A percentile compares a stretch with the other conserved stretches of the same genome.
phyloP scores from a whole-genome alignment of 2,113 vertebrate genomes.

The Corythoichthys haematopterus region DNA sequence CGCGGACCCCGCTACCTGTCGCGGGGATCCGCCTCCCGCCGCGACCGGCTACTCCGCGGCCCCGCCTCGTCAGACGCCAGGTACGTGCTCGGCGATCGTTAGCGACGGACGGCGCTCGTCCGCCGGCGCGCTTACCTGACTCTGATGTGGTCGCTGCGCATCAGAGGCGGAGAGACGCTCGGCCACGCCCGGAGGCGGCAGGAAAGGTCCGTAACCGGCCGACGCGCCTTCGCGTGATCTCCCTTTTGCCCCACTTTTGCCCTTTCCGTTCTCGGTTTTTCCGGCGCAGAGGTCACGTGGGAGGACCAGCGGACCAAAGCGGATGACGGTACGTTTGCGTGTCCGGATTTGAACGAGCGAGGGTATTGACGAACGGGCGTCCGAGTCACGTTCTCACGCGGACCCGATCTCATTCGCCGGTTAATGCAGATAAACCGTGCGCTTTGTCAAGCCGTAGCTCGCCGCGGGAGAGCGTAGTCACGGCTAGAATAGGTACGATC shows the following conservation, averaged over 20 bases:
- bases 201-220: conserved; percentile 53
- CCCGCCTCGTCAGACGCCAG: conserved; percentile 50
- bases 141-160: conserved; percentile 1
- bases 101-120: not conserved
- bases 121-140: not conserved
- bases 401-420: too few relatives aligned
- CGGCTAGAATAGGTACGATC: too few relatives aligned
- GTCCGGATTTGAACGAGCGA: conserved; percentile 10
- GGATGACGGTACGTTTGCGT: conserved; percentile 80
- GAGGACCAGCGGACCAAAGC: conserved; percentile 88
- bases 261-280: conserved; percentile 58
- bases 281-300: conserved; percentile 90
- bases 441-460: too few relatives aligned
- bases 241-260: not conserved
- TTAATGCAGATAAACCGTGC: too few relatives aligned
- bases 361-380: too few relatives aligned
- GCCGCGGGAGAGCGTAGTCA: too few relatives aligned
- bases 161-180: conserved; percentile 54
- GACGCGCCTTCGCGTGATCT: conserved; percentile 4
- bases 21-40: not conserved
- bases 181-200: conserved; percentile 57
- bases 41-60: not conserved
- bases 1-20: conserved; percentile 10
- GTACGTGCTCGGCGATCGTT: conserved; percentile 37
- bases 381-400: too few relatives aligned